Percentiles rank a stretch among this genome's conserved stretches.
Conservation (phyloP, 2,113 vertebrate species). For the Pycnonotus jocosus region DNA sequence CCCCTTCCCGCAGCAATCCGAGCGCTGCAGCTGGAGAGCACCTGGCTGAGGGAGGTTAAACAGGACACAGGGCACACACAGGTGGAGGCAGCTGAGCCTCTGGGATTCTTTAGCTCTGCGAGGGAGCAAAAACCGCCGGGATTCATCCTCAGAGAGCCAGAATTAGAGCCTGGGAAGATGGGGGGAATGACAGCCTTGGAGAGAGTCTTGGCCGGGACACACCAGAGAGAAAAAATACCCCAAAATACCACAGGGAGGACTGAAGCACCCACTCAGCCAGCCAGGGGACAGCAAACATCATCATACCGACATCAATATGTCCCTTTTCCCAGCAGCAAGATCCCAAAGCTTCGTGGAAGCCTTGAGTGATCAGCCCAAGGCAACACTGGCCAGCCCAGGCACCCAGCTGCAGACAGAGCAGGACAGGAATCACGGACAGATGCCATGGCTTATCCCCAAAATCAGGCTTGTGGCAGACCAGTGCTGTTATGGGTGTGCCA, state of each 20-base stretch:
- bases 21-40: rapidly evolving
- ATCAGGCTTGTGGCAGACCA: neutral
- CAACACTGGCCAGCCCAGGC: neutral
- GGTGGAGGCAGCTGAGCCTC: neutral
- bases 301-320: neutral
- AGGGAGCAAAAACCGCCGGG: neutral
- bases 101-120: neutral
- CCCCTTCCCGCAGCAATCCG: neutral
- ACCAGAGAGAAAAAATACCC: neutral
- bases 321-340: neutral
- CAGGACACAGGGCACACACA: neutral
- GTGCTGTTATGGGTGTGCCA: rapidly evolving
- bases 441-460: neutral
- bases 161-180: neutral
- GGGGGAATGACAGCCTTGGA: neutral
- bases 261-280: neutral
- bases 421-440: rapidly evolving
- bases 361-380: rapidly evolving
- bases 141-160: neutral
- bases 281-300: neutral
- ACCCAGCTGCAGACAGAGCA: neutral
- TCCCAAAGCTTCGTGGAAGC: neutral
- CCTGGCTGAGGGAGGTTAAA: neutral
- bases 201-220: neutral
- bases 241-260: neutral